Evolutionary conservation across 1,140 invertebrate genomes (phyloP).

Genomic region (Heterodera schachtii): DNA sequence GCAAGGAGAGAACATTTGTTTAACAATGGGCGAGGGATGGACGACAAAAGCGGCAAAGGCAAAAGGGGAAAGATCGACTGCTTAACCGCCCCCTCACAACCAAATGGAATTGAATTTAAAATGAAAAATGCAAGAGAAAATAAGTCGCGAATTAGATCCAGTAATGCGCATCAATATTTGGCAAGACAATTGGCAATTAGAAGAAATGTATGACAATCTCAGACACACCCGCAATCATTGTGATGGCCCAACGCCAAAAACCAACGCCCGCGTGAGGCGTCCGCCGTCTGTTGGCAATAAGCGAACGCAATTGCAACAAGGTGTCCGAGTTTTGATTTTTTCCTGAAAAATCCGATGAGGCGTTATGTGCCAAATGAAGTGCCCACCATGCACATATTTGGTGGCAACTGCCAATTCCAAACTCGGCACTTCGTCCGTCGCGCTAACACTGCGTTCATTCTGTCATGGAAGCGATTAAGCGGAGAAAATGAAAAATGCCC

Average conservation of each 20-base stretch:
- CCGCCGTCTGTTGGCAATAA: conserved; percentile 53
- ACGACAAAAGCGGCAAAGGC: no score
- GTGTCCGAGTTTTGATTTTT: conserved; percentile 59
- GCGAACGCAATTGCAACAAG: conserved; percentile 50
- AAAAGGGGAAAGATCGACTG: no score
- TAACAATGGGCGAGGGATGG: no score
- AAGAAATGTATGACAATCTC: conserved; percentile 35
- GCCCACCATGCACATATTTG: conserved; percentile 60
- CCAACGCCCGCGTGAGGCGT: conserved; percentile 60
- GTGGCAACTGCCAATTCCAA: conserved; percentile 62
- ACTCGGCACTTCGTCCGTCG: conserved; percentile 39
- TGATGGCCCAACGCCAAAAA: conserved; percentile 61
- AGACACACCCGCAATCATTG: conserved; percentile 33
- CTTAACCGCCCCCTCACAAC: no score
- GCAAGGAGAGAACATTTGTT: no score
- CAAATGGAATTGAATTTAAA: no score
- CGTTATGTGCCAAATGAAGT: not conserved
- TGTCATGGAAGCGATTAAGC: conserved; percentile 13
- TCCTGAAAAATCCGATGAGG: conserved; percentile 38
- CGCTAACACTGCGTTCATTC: conserved; percentile 33
- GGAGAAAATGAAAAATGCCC: not conserved
- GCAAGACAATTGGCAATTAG: not conserved
- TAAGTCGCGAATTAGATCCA: not conserved
- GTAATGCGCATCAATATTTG: not conserved
- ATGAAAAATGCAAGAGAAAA: no score